Conservation (phyloP, 2,888 invertebrate species). For the Helobdella robusta region DNA sequence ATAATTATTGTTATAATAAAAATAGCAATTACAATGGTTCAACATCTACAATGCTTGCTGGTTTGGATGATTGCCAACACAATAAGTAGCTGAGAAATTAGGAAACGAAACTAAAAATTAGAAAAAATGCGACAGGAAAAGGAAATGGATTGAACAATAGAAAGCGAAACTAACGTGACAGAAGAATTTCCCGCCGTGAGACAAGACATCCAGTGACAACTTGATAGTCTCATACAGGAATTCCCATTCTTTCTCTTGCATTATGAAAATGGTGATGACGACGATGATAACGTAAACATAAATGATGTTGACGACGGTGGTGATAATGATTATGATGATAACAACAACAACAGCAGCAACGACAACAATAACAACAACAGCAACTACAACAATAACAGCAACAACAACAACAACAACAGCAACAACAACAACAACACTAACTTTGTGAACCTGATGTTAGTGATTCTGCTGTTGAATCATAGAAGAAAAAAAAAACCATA, state of each 20-base stretch:
- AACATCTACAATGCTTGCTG: neutral
- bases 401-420: neutral
- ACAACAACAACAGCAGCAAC: neutral
- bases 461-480: neutral
- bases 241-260: slow-evolving; percentile 33
- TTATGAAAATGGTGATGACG: too few species aligned
- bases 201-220: slow-evolving; percentile 69
- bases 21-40: neutral
- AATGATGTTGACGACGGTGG: neutral
- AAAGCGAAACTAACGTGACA: slow-evolving; percentile 32
- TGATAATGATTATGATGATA: neutral
- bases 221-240: slow-evolving; percentile 65
- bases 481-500: slow-evolving; percentile 1
- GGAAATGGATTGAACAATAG: neutral
- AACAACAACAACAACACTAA: neutral
- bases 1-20: neutral
- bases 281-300: slow-evolving; percentile 24
- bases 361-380: neutral
- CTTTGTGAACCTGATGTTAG: neutral
- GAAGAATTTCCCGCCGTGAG: slow-evolving; percentile 56
- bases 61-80: neutral
- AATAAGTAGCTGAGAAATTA: neutral
- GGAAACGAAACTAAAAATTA: neutral
- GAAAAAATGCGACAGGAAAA: neutral
- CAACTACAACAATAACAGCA: neutral